These are phyloP conservation scores for Sus cebifrons DNA, from an alignment of 2,797 vertebrate species.

Conservation along the genomic window DNA sequence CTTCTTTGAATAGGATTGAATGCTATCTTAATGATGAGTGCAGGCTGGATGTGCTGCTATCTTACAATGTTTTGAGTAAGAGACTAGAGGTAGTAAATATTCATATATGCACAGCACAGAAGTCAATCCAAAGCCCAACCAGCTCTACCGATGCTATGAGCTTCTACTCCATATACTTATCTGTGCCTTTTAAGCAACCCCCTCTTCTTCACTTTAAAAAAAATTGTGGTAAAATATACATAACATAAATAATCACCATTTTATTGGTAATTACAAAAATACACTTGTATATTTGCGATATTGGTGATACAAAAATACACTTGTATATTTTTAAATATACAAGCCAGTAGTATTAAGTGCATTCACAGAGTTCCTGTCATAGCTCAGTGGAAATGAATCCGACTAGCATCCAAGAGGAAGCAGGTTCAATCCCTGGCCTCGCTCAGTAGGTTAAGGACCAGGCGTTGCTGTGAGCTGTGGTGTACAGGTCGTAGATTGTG, in stretches of 20 bases:
- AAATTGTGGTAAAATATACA: not conserved
- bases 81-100: constrained; percentile 30
- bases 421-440: too few relatives aligned
- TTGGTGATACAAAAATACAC: too few relatives aligned
- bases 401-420: too few relatives aligned
- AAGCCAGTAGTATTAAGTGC: not conserved
- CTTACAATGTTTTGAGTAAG: not conserved
- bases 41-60: not conserved
- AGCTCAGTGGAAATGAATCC: too few relatives aligned
- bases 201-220: not conserved
- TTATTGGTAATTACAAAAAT: too few relatives aligned
- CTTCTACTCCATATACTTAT: not conserved
- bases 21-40: constrained; percentile 31
- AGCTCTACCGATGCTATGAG: constrained; percentile 1
- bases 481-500: too few relatives aligned
- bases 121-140: not conserved
- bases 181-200: not conserved
- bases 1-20: constrained; percentile 42
- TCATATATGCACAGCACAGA: not conserved
- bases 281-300: too few relatives aligned
- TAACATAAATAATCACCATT: not conserved
- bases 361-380: not conserved
- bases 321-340: not conserved
- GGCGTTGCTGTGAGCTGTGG: too few relatives aligned
- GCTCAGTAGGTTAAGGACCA: too few relatives aligned